Evolutionary conservation across 2,888 invertebrate genomes (phyloP).

Genomic region (Clostera curtula): DNA sequence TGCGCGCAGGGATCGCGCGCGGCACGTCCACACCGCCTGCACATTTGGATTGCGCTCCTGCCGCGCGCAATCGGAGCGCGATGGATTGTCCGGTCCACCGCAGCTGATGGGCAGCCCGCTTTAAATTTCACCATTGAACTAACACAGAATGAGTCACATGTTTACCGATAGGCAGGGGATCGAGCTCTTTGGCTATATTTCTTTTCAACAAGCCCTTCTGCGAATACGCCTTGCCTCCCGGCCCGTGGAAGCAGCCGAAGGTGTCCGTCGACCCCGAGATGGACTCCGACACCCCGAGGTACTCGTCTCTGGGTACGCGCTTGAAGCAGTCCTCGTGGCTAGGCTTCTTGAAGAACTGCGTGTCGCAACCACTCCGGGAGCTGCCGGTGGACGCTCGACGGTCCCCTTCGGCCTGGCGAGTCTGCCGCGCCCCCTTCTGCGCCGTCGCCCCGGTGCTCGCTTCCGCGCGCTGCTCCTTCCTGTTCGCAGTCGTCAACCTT

Average conservation of each 20-base stretch:
- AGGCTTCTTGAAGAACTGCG: slow-evolving; percentile 36
- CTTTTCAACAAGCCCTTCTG: slow-evolving; percentile 38
- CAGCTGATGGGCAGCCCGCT: no score
- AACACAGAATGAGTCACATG: slow-evolving; percentile 3
- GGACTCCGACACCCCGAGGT: slow-evolving; percentile 32
- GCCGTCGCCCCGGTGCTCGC: slow-evolving; percentile 2
- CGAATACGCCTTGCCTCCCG: slow-evolving; percentile 38
- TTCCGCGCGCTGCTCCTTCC: slow-evolving; percentile 3
- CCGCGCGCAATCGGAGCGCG: no score
- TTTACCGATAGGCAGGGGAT: slow-evolving; percentile 34
- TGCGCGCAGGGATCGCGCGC: no score
- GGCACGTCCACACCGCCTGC: no score
- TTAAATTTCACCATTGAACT: background rate
- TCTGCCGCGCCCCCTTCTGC: background rate
- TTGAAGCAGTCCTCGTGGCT: slow-evolving; percentile 22
- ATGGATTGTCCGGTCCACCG: no score
- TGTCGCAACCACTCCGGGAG: no score
- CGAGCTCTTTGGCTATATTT: slow-evolving; percentile 41
- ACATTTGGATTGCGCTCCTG: no score
- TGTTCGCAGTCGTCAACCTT: slow-evolving; percentile 12
- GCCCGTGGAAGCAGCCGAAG: slow-evolving; percentile 41
- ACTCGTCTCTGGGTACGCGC: slow-evolving; percentile 36
- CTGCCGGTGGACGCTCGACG: slow-evolving; percentile 25
- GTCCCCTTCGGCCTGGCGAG: slow-evolving; percentile 18
- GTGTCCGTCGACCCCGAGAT: slow-evolving; percentile 43